Base-by-base conservation (phyloP, 2,888 invertebrate genomes). In the Drosophila hamatofila region DNA sequence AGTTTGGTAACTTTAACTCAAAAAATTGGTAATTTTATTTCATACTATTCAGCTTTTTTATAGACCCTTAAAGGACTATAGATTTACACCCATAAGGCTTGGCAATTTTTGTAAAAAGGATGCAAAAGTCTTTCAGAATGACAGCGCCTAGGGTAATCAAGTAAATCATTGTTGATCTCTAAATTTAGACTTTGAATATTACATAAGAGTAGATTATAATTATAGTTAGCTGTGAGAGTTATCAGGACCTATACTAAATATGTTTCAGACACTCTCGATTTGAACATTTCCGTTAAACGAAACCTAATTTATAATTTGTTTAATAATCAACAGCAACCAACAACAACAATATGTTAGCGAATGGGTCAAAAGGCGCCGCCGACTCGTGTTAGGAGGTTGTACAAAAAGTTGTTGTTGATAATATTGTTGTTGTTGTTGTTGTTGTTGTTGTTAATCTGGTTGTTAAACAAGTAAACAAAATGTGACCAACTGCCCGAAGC, bases 281-380 rank as follows among this genome's bases (percentile, higher is more conserved):
- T 2, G 3, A 18, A 3, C n/a, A 21, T 37, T 39, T 35, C 21
- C 39, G n/a, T 11, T 18, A 25, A 42, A 35, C 7, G 21, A 27
- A 33, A 52, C 35, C 2, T 44, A 23, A 18, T 55, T 58, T 33
- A 5, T 25, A 33, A 21, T 27, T 5, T 21, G 48, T 35, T 11
- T 30, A 35, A 7, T 35, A 58, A 54, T 55, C 49, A 41, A 52
- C 35, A 37, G 7, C 35, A 37, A 37, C 44, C 48, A 37, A 44
- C 57, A 14, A 39, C 48, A 37, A 41, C 58, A 5, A 56, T 57
- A 48, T 57, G 23, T 39, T 59, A 44, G 61, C 39, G 39, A 33
- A 62, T 30, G 42, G 71, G 66, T 75, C 58, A 67, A 78, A 78
- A 60, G 72, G 63, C 56, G 80, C 77, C 78, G 80, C 58, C 72